A percentile compares a stretch with the other conserved stretches of the same genome.
phyloP scores from a whole-genome alignment of 2,797 vertebrate species.

The Pseudochirops corinnae region DNA sequence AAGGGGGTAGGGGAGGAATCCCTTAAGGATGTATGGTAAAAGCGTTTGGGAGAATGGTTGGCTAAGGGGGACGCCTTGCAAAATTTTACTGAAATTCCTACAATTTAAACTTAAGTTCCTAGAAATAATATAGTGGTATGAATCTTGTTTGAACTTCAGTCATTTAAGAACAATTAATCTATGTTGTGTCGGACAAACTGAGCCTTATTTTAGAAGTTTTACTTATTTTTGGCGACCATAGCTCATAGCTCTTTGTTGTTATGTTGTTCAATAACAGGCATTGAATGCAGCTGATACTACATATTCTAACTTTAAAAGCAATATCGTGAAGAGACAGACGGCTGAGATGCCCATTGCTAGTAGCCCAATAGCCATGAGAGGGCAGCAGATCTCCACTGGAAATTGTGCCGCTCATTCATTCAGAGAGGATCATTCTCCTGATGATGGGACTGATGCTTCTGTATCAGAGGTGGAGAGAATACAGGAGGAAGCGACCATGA shows the following conservation, averaged over 20 bases:
- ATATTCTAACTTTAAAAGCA: constrained; percentile 82
- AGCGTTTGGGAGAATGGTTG: background rate
- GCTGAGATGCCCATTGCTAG: constrained; percentile 74
- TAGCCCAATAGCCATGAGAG: constrained; percentile 84
- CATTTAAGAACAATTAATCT: background rate
- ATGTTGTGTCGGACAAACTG: background rate
- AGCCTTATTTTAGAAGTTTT: background rate
- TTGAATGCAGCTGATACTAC: constrained; percentile 1
- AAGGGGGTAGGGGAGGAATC: background rate
- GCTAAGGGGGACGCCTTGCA: background rate
- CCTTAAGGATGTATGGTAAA: background rate
- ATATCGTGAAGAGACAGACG: constrained; percentile 71
- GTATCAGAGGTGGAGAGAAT: background rate
- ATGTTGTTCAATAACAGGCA: constrained; percentile 47
- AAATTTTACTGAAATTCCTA: background rate
- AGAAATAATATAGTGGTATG: background rate
- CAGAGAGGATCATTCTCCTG: background rate
- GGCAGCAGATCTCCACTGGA: constrained; percentile 78
- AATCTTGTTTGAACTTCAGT: background rate
- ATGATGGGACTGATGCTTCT: rapidly evolving
- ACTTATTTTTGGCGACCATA: background rate
- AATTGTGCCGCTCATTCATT: rapidly evolving
- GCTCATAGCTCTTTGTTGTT: constrained; percentile 9
- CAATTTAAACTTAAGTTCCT: background rate
- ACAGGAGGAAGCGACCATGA: background rate